Evolutionary conservation across 2,113 vertebrate genomes (phyloP), one percentile per base, ranked within the genome.

Genomic region (Chaetura pelagica): DNA sequence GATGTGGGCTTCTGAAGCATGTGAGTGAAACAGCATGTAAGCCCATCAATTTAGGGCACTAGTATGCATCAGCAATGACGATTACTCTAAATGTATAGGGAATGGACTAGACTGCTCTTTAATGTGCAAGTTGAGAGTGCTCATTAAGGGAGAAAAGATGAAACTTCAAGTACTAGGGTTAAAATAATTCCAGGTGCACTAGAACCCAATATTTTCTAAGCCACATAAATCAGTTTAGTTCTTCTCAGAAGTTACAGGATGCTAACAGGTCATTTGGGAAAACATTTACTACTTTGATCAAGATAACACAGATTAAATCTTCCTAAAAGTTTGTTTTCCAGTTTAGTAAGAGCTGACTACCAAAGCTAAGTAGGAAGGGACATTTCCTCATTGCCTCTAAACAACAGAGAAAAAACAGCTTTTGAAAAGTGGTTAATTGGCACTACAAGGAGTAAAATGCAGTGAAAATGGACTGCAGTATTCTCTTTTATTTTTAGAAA

Each of bases 401-500:
- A 76, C 29, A 81, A 30, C 23, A 54, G 38, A 76, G 52, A 42
- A 76, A 68, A 92, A 79, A 49, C 26, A 61, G 29, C 0, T 4
- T 91, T 91, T 76, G 62, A 67, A 93, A 83, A 24, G 49, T 58
- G 35, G 35, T 66, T 96, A 48, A 80, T 90, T 51, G 54, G 52
- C 20, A 38, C 59, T 76, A 22, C 22, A 34, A 83, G 78, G 67
- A 83, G 26, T 69, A 34, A 91, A 93, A 94, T 51, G 74, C 34
- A 87, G 34, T 73, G 78, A 22, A 74, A 92, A 74, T 67, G 63
- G 34, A 73, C 55, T 62, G 54, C 55, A 23, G 71, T 40, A 5
- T 62, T 77, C 30, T 85, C 55, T 77, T 86, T 87, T 85, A 79
- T 66, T 94, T 83, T 91, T 85, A 74, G 82, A 85, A 90, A 92